Percentiles rank a stretch among this genome's conserved stretches.
These are phyloP conservation scores for Himantopus leucocephalus DNA, from an alignment of 2,113 vertebrate genomes.

Conservation along the genomic window DNA sequence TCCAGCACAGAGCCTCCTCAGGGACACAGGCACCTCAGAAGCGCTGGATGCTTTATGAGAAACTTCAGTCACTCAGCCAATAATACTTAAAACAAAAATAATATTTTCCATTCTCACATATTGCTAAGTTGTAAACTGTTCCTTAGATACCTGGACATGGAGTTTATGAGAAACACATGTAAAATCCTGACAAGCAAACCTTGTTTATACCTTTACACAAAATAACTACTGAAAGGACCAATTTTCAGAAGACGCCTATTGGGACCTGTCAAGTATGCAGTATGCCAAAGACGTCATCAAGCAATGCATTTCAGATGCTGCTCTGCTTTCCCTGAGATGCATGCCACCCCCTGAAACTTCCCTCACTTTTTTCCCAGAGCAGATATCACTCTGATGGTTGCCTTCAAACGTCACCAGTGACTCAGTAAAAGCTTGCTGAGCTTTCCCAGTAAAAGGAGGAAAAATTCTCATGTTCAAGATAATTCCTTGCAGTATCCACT, in stretches of 20 bases:
- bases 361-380: neutral
- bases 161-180: slow-evolving; percentile 68
- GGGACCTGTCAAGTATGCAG: neutral
- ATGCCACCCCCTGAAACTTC: neutral
- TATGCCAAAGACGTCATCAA: neutral
- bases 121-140: slow-evolving; percentile 58
- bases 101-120: slow-evolving; percentile 68
- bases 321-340: neutral
- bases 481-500: neutral
- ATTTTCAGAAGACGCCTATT: neutral
- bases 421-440: neutral
- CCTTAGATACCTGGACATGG: slow-evolving; percentile 54
- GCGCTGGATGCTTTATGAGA: neutral
- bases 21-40: slow-evolving; percentile 46
- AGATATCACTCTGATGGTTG: neutral
- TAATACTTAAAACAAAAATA: slow-evolving; percentile 62
- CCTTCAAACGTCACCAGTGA: neutral
- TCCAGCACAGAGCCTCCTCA: neutral
- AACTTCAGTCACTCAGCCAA: slow-evolving; percentile 20
- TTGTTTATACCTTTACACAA: slow-evolving; percentile 48
- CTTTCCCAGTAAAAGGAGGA: neutral
- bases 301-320: neutral
- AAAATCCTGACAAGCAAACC: slow-evolving; percentile 24
- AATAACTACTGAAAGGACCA: slow-evolving; percentile 60
- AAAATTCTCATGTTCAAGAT: neutral